Evolutionary conservation across 2,797 vertebrate genomes (phyloP).

Genomic region (Peromyscus eremicus): DNA sequence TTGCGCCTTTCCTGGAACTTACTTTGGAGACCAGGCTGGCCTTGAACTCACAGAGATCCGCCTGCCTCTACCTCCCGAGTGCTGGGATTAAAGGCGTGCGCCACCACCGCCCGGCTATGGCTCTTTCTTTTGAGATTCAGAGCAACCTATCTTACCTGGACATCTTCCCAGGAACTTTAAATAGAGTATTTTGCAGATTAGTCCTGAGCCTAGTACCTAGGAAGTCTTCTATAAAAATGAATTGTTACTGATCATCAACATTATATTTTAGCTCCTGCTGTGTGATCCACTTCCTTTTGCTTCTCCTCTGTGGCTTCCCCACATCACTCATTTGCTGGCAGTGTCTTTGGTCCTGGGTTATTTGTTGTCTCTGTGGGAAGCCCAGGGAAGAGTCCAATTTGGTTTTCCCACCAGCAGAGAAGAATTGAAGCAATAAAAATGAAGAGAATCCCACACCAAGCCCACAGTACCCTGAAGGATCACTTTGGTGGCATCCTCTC

Average conservation of each 20-base stretch:
- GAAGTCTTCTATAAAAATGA: constrained; percentile 47
- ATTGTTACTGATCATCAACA: background rate
- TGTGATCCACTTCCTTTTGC: background rate
- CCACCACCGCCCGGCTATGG: too few species aligned
- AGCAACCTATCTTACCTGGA: background rate
- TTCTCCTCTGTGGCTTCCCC: constrained; percentile 22
- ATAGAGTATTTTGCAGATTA: constrained; percentile 37
- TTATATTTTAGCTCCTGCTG: constrained; percentile 35
- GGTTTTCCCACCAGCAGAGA: constrained; percentile 38
- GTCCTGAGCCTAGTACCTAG: background rate
- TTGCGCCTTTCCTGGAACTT: too few species aligned
- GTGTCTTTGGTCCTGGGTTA: constrained; percentile 40
- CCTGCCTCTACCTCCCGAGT: too few species aligned
- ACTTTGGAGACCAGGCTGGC: too few species aligned
- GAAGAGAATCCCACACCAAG: background rate
- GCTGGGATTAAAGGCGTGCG: too few species aligned
- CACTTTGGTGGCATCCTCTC: constrained; percentile 30
- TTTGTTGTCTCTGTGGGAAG: constrained; percentile 32
- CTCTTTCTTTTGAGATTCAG: constrained; percentile 40
- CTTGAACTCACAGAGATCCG: too few species aligned
- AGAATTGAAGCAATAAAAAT: constrained; percentile 58
- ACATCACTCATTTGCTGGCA: constrained; percentile 55
- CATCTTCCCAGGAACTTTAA: constrained; percentile 24
- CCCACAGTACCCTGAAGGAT: background rate
- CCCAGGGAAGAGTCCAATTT: constrained; percentile 25